These are phyloP conservation scores for Spisula subtruncata DNA, from an alignment of 2,888 invertebrate species.

Conservation along the genomic window DNA sequence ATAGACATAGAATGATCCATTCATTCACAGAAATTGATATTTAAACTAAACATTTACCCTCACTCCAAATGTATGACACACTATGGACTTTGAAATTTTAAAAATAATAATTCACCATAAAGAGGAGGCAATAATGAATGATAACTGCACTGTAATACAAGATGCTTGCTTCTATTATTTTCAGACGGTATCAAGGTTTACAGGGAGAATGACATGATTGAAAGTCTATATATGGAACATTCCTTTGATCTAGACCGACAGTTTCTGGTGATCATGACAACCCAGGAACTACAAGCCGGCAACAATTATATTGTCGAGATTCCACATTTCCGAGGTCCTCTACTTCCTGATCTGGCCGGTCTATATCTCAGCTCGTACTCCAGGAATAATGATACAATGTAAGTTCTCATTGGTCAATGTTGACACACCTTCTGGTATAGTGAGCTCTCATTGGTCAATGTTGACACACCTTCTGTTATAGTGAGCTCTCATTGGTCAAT, in stretches of 20 bases:
- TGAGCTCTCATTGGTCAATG: no score
- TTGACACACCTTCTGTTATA: no score
- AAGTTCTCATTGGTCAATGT: constrained; percentile 57
- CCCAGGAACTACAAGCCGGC: constrained; percentile 85
- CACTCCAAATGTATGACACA: no score
- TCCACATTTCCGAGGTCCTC: constrained; percentile 91
- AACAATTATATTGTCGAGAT: constrained; percentile 91
- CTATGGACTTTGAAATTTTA: no score
- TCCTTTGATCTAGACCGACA: constrained; percentile 79
- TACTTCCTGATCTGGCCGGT: constrained; percentile 89
- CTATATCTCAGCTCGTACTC: constrained; percentile 80
- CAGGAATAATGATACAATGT: constrained; percentile 77
- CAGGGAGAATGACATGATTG: constrained; percentile 34
- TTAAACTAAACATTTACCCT: no score
- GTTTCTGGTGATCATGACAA: constrained; percentile 89
- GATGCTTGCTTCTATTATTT: background rate
- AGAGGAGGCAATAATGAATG: background rate
- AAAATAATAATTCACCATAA: no score
- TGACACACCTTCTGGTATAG: no score
- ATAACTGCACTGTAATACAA: background rate
- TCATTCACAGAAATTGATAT: no score
- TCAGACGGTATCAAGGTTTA: constrained; percentile 51
- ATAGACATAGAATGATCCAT: no score
- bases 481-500: no score
- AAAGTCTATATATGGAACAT: constrained; percentile 37